Evolutionary conservation across 1,140 invertebrate species (phyloP), one percentile per base, ranked within the genome.

Genomic region (Acromyrmex echinatior): DNA sequence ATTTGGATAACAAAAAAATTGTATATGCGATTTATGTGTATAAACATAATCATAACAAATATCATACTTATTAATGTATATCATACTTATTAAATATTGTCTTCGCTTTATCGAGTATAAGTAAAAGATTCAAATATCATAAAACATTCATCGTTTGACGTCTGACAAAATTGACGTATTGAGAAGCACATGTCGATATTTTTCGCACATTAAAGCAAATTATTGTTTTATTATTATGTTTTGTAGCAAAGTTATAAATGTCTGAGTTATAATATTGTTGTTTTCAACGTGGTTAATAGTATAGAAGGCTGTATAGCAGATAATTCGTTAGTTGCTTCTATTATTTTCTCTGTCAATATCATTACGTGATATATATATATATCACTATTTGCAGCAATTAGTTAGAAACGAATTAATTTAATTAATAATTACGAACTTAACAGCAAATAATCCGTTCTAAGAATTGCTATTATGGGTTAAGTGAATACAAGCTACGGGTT

Each of bases 391-490:
- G 9, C 14, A 79, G 51, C 31, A 58, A 73, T 7, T 81, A 49
- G 66, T 81, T 81, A 81, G 51, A 71, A 58, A 74, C 25, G 49
- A 51, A 51, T 51, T 51, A 18, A 58, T 60, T 28, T 51, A 18
- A 58, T 60, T 28, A 73, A 79, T n/a, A 65, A 71, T 45, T 71
- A 39, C 21, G 31, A 58, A 71, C 31, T 25, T 58, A 31, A 49
- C 31, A 39, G 63, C 51, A 21, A 35, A 12, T 28, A 25, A 58
- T 28, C 10, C 16, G 16, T 53, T 51, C 51, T 45, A 16, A 70
- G 21, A 70, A 70, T 9, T 25, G 0, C 31, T 70, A 51, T 81
- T 71, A 81, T 35, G 35, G 79, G 66, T 81, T 81, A 71, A 68
- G 3, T 21, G 9, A 12, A n/a, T 14, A 25, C 21, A 71, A 81